Evolutionary conservation across 2,888 invertebrate species (phyloP), one percentile per base, ranked within the genome.

Genomic region (Pheosia tremula): DNA sequence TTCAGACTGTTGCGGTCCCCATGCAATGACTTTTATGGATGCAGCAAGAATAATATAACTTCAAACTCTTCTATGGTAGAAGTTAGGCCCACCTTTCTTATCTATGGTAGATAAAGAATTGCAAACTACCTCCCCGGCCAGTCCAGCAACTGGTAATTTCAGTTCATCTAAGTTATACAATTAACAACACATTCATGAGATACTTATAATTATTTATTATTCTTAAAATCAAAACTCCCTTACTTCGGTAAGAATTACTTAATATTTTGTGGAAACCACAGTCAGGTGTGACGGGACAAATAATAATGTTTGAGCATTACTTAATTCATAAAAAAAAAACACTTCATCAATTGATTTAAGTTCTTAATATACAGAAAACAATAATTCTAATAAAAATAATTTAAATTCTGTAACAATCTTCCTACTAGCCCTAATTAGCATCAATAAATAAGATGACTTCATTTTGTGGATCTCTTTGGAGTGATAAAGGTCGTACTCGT

Each of bases 401-500:
- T 90, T 91, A 90, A 88, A 87, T 87, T 86, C 82, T 85, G 83
- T 88, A 88, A 89, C 84, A 88, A 89, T 86, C 85, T 84, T 82
- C 79, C 79, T 86, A 89, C 81, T 87, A 85, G 86, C 79, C 83
- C 84, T 89, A 89, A 86, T 85, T 84, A 88, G 86, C 87, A 83
- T 90, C 87, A 91, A 92, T 91, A 92, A 91, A 91, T 91, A 90
- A 88, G 84, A 86, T 88, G 88, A 91, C 88, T 90, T 90, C 80
- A 84, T 89, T 84, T 81, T 82, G 83, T 87, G 86, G 84, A 83
- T 86, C 80, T 88, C 90, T 90, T 89, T 90, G 83, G 81, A 79
- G 69, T 70, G 62, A 69, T 72, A 73, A 72, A 68, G 74, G 72
- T 78, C 64, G 64, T 63, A 75, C 67, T 78, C 64, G 64, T 63